phyloP scores from a whole-genome alignment of 1,140 invertebrate species.

The Heliconius himera region DNA sequence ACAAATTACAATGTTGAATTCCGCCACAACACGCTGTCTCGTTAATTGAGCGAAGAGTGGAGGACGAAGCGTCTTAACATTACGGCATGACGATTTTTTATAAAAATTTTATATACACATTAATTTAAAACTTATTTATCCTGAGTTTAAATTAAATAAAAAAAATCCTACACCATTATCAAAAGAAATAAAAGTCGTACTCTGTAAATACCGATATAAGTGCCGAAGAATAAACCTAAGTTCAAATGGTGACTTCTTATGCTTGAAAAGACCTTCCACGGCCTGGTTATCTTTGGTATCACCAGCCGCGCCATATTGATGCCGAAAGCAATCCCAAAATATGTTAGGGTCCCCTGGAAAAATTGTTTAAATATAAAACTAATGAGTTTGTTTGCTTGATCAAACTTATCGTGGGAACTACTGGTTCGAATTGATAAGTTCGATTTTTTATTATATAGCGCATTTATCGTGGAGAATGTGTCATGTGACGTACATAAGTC shows the following conservation, averaged over 20 bases:
- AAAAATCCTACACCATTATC: not conserved
- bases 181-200: slow-evolving; percentile 55
- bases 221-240: slow-evolving; percentile 75
- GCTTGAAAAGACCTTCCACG: slow-evolving; percentile 59
- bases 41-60: too few relatives aligned
- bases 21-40: too few relatives aligned
- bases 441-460: too few relatives aligned
- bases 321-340: slow-evolving; percentile 69
- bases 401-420: too few relatives aligned
- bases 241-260: slow-evolving; percentile 64
- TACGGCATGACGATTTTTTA: too few relatives aligned
- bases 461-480: not conserved
- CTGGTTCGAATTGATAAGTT: too few relatives aligned
- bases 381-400: not conserved
- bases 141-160: not conserved
- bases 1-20: too few relatives aligned
- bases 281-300: slow-evolving; percentile 60
- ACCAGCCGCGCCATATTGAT: slow-evolving; percentile 61
- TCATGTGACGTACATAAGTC: too few relatives aligned
- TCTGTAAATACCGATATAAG: slow-evolving; percentile 81
- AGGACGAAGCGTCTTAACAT: too few relatives aligned
- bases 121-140: not conserved
- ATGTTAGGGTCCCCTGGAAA: slow-evolving; percentile 66
- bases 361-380: not conserved
- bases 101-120: not conserved